Conservation (phyloP, 2,113 vertebrate species). For the Calyptomena viridis region DNA sequence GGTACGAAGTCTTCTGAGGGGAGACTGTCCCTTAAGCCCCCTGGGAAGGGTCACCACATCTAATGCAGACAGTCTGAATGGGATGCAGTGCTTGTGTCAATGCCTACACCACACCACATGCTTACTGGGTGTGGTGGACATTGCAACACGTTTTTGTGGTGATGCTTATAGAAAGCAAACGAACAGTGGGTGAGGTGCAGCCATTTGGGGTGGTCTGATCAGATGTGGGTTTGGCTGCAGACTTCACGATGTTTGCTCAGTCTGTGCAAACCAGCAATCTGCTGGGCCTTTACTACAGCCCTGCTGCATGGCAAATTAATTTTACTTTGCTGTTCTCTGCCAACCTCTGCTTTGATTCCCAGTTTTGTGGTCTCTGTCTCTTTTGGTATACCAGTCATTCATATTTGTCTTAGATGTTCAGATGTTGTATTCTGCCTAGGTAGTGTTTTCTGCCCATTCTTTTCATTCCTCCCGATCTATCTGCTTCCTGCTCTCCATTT, state of each 20-base stretch:
- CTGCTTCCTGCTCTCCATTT: neutral
- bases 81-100: neutral
- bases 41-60: accelerated
- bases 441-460: neutral
- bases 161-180: neutral
- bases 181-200: neutral
- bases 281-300: neutral
- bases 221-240: neutral
- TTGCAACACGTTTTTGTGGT: neutral
- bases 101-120: neutral
- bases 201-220: accelerated
- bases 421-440: neutral
- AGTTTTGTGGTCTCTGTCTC: neutral
- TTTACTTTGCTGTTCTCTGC: neutral
- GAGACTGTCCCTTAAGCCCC: neutral
- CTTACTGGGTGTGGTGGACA: accelerated
- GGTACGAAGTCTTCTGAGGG: neutral
- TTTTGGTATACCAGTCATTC: neutral
- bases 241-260: neutral
- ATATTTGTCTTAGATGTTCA: neutral
- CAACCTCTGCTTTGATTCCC: neutral
- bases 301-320: neutral
- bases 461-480: neutral
- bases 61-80: neutral
- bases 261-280: neutral